Evolutionary conservation across 2,113 vertebrate genomes (phyloP).

Genomic region (Pitta sordida): DNA sequence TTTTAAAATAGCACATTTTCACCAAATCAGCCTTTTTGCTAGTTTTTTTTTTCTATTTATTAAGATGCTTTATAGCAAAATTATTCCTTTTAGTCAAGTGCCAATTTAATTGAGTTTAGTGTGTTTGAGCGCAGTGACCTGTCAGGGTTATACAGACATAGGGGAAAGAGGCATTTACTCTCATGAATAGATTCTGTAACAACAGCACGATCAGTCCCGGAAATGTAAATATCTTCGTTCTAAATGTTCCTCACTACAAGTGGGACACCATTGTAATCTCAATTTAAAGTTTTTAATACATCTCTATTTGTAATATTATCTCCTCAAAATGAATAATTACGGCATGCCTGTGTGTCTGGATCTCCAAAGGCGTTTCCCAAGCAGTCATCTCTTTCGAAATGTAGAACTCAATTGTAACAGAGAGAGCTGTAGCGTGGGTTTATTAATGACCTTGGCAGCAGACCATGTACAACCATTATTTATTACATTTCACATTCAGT

Average conservation of each 20-base stretch:
- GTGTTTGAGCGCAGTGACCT: background rate
- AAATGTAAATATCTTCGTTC: background rate
- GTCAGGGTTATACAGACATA: background rate
- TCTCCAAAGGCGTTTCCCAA: background rate
- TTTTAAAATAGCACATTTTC: background rate
- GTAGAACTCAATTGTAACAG: background rate
- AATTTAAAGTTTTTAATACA: background rate
- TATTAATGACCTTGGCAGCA: background rate
- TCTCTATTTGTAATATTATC: background rate
- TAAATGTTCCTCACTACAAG: background rate
- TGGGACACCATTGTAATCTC: background rate
- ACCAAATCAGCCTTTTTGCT: background rate
- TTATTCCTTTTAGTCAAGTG: background rate
- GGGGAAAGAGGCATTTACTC: background rate
- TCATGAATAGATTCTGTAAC: background rate
- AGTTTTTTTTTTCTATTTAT: background rate
- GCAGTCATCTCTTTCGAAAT: background rate
- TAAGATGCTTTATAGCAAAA: background rate
- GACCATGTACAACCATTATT: background rate
- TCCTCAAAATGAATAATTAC: background rate
- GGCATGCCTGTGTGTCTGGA: too few relatives aligned
- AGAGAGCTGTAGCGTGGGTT: background rate
- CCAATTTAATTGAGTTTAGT: background rate
- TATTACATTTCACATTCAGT: background rate
- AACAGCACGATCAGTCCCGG: background rate